These are phyloP conservation scores for Geodia barretti DNA, from an alignment of 37 sponge, comb jelly and placozoan genomes.

Conservation along the genomic window DNA sequence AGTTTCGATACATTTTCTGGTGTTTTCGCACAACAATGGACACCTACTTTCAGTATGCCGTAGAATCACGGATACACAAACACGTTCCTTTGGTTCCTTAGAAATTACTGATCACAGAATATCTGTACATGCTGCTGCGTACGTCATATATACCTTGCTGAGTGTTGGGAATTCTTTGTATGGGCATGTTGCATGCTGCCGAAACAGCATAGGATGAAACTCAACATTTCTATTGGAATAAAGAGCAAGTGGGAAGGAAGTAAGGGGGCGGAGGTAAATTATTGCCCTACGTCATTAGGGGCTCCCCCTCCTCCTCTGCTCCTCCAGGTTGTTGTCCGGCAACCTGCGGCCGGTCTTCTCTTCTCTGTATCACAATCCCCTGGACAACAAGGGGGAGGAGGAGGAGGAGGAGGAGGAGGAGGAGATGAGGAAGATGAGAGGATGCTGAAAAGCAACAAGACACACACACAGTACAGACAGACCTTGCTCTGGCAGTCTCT, in stretches of 20 bases:
- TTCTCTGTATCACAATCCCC: conserved; percentile 69
- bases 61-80: neutral
- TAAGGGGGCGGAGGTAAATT: neutral
- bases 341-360: conserved; percentile 24
- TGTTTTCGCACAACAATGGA: too few relatives aligned
- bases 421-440: too few relatives aligned
- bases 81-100: too few relatives aligned
- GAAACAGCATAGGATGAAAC: conserved; percentile 85
- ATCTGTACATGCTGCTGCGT: neutral
- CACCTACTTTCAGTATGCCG: too few relatives aligned
- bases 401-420: neutral
- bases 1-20: too few relatives aligned
- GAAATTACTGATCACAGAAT: too few relatives aligned
- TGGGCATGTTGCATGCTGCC: conserved; percentile 60
- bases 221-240: conserved; percentile 77
- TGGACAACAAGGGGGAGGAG: conserved; percentile 10
- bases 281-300: neutral
- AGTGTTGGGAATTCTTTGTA: conserved; percentile 57
- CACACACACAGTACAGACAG: neutral
- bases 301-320: neutral
- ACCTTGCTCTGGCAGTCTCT: conserved; percentile 58
- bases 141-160: conserved; percentile 41
- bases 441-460: too few relatives aligned
- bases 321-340: conserved; percentile 4
- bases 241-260: neutral